phyloP scores from a whole-genome alignment of 2,113 vertebrate species.

The Microtus ochrogaster region DNA sequence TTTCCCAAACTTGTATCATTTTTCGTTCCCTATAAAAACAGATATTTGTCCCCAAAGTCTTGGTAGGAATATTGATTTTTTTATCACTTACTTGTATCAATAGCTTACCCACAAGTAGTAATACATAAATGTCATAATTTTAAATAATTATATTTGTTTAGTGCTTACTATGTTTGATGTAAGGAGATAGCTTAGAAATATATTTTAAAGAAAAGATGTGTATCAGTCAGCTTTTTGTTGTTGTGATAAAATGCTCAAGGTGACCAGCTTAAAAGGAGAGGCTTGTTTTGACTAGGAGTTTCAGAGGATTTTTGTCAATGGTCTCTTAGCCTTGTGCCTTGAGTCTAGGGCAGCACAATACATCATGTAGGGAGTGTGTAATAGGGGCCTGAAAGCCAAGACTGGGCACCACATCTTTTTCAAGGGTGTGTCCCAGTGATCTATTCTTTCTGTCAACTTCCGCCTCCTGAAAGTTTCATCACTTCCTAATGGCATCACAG shows the following conservation, averaged over 20 bases:
- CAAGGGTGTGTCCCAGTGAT: background rate
- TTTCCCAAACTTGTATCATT: background rate
- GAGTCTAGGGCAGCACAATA: background rate
- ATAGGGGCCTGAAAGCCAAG: background rate
- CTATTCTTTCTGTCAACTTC: background rate
- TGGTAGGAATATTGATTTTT: conserved; percentile 22
- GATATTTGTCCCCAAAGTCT: background rate
- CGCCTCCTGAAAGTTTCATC: background rate
- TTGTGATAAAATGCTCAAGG: background rate
- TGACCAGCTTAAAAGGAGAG: background rate
- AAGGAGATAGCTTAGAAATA: background rate
- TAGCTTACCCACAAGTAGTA: background rate
- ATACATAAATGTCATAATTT: background rate
- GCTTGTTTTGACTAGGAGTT: background rate
- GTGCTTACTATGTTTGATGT: background rate
- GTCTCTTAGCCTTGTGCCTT: background rate
- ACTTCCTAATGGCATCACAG: background rate
- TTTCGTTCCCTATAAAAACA: conserved; percentile 14
- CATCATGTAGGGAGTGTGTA: background rate
- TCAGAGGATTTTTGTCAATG: background rate
- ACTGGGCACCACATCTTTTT: background rate
- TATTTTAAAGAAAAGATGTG: background rate
- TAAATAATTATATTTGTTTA: conserved; percentile 3
- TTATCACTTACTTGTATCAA: background rate
- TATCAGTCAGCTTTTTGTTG: background rate